phyloP scores from a whole-genome alignment of 2,888 invertebrate species.

The Hypselothyrea guttata region DNA sequence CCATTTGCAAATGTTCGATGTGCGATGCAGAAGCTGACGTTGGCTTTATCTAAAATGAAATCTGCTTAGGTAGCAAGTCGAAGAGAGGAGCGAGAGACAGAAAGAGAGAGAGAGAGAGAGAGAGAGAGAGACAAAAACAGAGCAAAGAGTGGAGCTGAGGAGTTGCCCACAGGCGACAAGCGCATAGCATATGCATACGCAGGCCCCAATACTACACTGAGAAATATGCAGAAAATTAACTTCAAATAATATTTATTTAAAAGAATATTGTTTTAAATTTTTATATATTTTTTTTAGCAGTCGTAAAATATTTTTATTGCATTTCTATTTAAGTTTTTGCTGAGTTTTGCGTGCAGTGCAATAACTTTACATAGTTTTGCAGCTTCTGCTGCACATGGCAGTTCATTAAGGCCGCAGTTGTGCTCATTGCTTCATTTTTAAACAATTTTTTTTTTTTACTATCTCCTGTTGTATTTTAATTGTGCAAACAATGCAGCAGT shows the following conservation, averaged over 20 bases:
- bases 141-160: background rate
- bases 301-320: too few species aligned
- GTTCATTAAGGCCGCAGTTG: slow-evolving; percentile 56
- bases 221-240: too few species aligned
- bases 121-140: too few species aligned
- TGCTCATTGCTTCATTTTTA: slow-evolving; percentile 2
- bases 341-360: too few species aligned
- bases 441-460: slow-evolving; percentile 18
- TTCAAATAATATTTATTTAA: too few species aligned
- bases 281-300: too few species aligned
- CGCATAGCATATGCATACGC: slow-evolving; percentile 27
- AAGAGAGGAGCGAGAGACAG: background rate
- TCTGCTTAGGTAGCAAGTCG: slow-evolving; percentile 66
- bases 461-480: slow-evolving; percentile 41
- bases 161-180: slow-evolving; percentile 7
- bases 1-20: slow-evolving; percentile 53
- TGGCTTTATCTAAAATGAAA: slow-evolving; percentile 70
- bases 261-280: too few species aligned
- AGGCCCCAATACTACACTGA: background rate
- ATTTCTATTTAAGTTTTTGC: too few species aligned
- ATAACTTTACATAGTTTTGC: background rate
- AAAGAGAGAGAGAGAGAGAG: too few species aligned
- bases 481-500: slow-evolving; percentile 60
- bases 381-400: slow-evolving; percentile 51
- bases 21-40: slow-evolving; percentile 60